These are phyloP conservation scores for Falco biarmicus DNA, from an alignment of 2,797 vertebrate genomes.

Conservation along the genomic window DNA sequence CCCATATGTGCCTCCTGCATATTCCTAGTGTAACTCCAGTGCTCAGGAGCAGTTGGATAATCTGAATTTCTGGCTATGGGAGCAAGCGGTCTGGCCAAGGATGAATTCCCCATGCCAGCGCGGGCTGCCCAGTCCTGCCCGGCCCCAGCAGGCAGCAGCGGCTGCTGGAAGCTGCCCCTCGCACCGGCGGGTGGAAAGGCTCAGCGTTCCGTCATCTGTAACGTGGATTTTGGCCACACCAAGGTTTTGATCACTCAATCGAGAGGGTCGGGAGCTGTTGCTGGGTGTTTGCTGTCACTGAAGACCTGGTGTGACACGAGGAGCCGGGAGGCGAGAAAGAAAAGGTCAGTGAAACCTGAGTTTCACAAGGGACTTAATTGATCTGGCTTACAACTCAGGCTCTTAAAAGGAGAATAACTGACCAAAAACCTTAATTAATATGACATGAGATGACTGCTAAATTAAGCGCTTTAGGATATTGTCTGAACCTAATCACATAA, in stretches of 20 bases:
- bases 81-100: background rate
- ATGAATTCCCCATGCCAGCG: background rate
- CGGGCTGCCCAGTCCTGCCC: background rate
- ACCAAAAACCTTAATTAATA: slow-evolving; percentile 33
- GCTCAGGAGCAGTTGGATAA: background rate
- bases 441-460: background rate
- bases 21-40: background rate
- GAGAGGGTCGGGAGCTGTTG: background rate
- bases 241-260: fast-evolving
- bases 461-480: slow-evolving; percentile 1
- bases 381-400: background rate
- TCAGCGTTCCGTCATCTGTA: fast-evolving
- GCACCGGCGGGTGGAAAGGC: fast-evolving
- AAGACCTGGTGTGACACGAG: background rate
- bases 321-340: background rate
- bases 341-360: background rate
- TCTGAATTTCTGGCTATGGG: slow-evolving; percentile 10
- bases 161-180: background rate
- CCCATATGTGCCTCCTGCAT: background rate
- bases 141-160: background rate
- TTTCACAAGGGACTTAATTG: background rate
- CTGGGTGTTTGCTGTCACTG: background rate
- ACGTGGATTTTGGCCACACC: fast-evolving
- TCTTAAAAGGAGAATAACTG: background rate
- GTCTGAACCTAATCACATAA: background rate